Base-by-base conservation (phyloP, 2,113 vertebrate species). In the Coracopsis vasa region DNA sequence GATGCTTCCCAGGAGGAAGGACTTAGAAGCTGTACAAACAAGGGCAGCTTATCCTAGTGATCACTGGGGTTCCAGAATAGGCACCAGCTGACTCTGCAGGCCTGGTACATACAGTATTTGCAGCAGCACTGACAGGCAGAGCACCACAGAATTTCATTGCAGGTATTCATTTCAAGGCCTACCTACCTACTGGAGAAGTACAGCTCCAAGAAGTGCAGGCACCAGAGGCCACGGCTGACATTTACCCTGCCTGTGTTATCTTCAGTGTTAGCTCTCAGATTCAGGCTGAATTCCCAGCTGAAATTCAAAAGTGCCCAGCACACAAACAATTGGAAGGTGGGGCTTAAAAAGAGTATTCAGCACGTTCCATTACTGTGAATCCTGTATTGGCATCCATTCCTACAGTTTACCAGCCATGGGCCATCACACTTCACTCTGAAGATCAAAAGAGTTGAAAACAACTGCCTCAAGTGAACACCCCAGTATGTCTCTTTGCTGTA, bases 51-150 rank as follows among this genome's bases (percentile, higher is more conserved):
- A 39, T 23, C 29, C 29, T 44, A 9, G 11, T 11, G 9, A 50
- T 62, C 62, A 77, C 45, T 44, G 37, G 50, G 29, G 47, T 42
- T 16, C 45, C 62, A 17, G 37, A 58, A 39, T 0, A 48, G 0
- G 4, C 29, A 54, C n/a, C 2, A 1, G 3, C 11, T 54, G 45
- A 29, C 24, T 33, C 54, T 44, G 60, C 1, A 0, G 54, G 33
- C 23, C 25, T 47, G n/a, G 58, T 24, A 71, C 78, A 60, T 16
- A 4, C 15, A 27, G 10, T 60, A n/a, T 75, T 71, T 58, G 90
- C 81, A 75, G 67, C 37, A 65, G 41, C 41, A 37, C 1, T 0
- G 44, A 11, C 16, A 17, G 25, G 37, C 80, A 67, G 37, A 35
- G 29, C 28, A 16, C 19, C 1, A 8, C 23, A 70, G 60, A 58